These are phyloP conservation scores for Tetanocera ferruginea DNA, from an alignment of 2,888 invertebrate genomes.

Conservation along the genomic window DNA sequence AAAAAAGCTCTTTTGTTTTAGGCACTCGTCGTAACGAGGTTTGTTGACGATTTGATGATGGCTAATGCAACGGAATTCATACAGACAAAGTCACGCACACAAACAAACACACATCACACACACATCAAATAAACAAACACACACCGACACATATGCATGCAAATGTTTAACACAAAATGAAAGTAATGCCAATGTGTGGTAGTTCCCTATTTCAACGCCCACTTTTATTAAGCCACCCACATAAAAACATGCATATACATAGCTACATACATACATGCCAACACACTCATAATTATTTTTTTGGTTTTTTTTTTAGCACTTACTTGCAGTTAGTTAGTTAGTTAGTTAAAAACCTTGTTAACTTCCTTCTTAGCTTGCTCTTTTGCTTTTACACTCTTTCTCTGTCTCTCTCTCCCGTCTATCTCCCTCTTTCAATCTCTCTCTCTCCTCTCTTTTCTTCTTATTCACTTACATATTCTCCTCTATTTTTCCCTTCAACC, in stretches of 20 bases:
- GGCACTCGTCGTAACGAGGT: too few species aligned
- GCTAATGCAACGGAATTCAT: neutral
- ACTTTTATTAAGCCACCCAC: neutral
- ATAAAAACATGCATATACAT: too few species aligned
- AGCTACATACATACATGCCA: neutral
- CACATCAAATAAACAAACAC: neutral
- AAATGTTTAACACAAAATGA: neutral
- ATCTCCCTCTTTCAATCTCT: neutral
- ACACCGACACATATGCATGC: neutral
- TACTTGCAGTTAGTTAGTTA: neutral
- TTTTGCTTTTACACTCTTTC: conserved; percentile 15
- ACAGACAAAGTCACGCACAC: conserved; percentile 10
- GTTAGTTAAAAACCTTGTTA: too few species aligned
- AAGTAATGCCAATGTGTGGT: neutral
- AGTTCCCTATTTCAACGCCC: neutral
- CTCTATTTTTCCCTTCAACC: neutral
- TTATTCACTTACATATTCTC: neutral
- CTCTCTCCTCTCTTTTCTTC: neutral
- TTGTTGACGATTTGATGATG: too few species aligned
- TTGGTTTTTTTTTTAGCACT: neutral
- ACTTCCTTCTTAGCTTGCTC: neutral
- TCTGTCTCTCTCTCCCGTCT: conserved; percentile 29
- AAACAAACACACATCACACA: neutral
- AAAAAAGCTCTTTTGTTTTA: conserved; percentile 43
- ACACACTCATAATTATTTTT: neutral